Percentiles rank a stretch among this genome's conserved stretches.
These are phyloP conservation scores for Embiotoca jacksoni DNA, from an alignment of 2,113 vertebrate species.

Conservation along the genomic window DNA sequence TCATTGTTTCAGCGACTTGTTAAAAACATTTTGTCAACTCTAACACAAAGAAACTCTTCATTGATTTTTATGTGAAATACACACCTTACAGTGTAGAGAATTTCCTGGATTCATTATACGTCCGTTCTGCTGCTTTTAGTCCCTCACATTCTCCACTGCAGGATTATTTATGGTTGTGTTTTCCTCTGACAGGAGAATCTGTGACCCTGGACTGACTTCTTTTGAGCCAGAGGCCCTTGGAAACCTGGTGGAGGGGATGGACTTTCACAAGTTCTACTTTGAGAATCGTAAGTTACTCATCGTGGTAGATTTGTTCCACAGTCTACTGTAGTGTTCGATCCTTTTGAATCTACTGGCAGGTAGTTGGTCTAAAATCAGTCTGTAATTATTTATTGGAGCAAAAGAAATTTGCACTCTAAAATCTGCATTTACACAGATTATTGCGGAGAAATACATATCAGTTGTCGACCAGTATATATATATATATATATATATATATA, in stretches of 20 bases:
- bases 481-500: not conserved
- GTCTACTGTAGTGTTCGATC: not conserved
- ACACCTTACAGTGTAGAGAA: not conserved
- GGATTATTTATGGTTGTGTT: not conserved
- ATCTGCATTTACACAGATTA: too few relatives aligned
- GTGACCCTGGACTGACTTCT: conserved; percentile 97
- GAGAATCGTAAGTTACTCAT: conserved; percentile 90
- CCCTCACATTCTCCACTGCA: not conserved
- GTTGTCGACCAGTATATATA: too few relatives aligned
- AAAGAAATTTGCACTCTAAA: too few relatives aligned
- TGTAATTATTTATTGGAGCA: too few relatives aligned
- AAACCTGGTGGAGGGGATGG: conserved; percentile 99
- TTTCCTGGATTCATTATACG: not conserved
- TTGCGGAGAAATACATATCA: too few relatives aligned
- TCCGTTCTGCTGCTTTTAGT: not conserved
- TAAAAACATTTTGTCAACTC: not conserved
- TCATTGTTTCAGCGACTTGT: not conserved
- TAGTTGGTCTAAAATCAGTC: too few relatives aligned
- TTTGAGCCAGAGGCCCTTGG: conserved; percentile 99
- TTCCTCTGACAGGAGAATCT: conserved; percentile 91
- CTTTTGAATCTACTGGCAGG: not conserved
- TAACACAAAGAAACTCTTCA: too few relatives aligned
- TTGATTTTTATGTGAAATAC: not conserved
- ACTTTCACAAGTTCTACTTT: conserved; percentile 99
- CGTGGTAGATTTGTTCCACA: not conserved